Evolutionary conservation across 2,797 vertebrate genomes (phyloP).

Genomic region (Ptychobarbus kaznakovi): DNA sequence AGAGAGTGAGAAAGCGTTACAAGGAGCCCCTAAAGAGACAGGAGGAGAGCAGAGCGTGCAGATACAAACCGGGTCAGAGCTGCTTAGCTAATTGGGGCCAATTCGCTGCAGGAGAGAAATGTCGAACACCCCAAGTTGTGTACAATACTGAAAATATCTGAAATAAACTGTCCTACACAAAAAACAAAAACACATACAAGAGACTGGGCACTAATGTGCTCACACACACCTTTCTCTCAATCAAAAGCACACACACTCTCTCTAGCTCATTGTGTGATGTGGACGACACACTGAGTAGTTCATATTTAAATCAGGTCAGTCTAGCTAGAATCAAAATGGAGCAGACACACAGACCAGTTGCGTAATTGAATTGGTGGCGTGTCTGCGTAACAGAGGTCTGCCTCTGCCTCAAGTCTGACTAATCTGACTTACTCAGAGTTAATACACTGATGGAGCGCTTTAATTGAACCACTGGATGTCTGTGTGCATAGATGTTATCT

Average conservation of each 20-base stretch:
- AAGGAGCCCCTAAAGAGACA: slow-evolving; percentile 84
- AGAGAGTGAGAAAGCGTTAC: slow-evolving; percentile 82
- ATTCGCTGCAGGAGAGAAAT: slow-evolving; percentile 99
- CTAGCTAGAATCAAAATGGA: slow-evolving; percentile 6
- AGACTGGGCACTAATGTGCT: slow-evolving; percentile 71
- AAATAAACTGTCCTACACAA: slow-evolving; percentile 87
- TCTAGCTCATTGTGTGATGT: slow-evolving; percentile 65
- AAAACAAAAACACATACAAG: slow-evolving; percentile 65
- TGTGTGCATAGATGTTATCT: not conserved
- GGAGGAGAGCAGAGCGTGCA: slow-evolving; percentile 99
- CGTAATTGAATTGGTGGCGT: not conserved
- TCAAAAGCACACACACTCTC: slow-evolving; percentile 4
- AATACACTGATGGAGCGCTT: not conserved
- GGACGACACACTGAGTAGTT: slow-evolving; percentile 73
- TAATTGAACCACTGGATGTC: slow-evolving; percentile 16
- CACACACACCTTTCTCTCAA: slow-evolving; percentile 57
- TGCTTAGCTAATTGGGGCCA: slow-evolving; percentile 99
- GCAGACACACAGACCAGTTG: slow-evolving; percentile 5
- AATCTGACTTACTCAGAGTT: not conserved
- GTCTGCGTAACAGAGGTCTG: not conserved
- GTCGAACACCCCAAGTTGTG: slow-evolving; percentile 99
- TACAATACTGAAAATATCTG: slow-evolving; percentile 96
- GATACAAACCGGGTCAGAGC: slow-evolving; percentile 99
- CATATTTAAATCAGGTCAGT: slow-evolving; percentile 39
- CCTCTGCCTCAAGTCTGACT: not conserved